Evolutionary conservation across 2,113 vertebrate genomes (phyloP), one percentile per base, ranked within the genome.

Genomic region (Alligator mississippiensis): DNA sequence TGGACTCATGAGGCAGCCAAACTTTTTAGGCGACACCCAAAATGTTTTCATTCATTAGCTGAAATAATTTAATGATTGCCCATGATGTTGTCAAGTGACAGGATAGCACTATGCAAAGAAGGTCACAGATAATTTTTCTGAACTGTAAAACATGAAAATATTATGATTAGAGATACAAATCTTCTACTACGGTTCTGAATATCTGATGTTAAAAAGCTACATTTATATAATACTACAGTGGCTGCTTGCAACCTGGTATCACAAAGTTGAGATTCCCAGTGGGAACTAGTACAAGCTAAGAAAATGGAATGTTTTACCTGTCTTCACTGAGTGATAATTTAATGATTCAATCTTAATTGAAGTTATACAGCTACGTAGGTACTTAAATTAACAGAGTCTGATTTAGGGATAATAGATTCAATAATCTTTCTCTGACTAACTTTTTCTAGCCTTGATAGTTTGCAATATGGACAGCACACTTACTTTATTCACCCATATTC

Each of bases 21-120:
- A 58, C 82, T 57, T 66, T 88, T 97, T 77, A 89, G 90, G 91
- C 86, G 84, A 58, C 38, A 82, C 6, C 22, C 92, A 94, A 94
- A 90, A 85, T 77, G 79, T 94, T 95, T 96, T 87, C 88, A 83
- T 96, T 96, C 82, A 74, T 60, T 94, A 84, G 66, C 76, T 89
- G 88, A 94, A 93, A 95, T 75, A 70, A 93, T 92, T 92, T 95
- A 96, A 93, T 88, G 61, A 82, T 90, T 97, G 95, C 64, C 68
- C 59, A 77, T 83, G 34, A 47, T 57, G 93, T 28, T 79, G 82
- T 86, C 89, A 95, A 96, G 90, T 1, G 1, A 10, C 84, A 93
- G 54, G 25, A 89, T 58, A 90, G 86, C 85, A 90, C 96, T 94
- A 92, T 77, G 16, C 34, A 81, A 22, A 21, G 85, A 79, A 85